Evolutionary conservation across 2,888 invertebrate species (phyloP).

Genomic region (Acleris cristana): DNA sequence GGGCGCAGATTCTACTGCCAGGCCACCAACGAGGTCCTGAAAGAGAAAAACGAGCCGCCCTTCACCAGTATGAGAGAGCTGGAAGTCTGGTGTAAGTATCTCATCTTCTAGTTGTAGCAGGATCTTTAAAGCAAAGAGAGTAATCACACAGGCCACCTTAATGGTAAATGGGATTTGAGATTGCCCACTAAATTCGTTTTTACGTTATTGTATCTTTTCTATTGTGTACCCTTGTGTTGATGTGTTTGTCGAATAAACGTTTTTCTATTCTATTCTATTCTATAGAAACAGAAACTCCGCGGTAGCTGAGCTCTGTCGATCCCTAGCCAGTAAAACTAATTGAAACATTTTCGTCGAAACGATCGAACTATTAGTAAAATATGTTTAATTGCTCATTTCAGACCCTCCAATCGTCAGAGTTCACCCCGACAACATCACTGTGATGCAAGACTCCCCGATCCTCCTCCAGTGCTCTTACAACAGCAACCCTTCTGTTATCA

Average conservation of each 20-base stretch:
- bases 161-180: too few species aligned
- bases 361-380: not conserved
- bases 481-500: conserved; percentile 92
- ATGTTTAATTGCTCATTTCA: conserved; percentile 64
- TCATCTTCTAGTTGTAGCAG: not conserved
- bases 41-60: conserved; percentile 88
- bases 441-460: conserved; percentile 90
- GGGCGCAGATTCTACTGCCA: conserved; percentile 90
- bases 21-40: conserved; percentile 91
- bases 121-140: too few species aligned
- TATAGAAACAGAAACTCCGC: too few species aligned
- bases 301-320: too few species aligned
- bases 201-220: too few species aligned
- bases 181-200: too few species aligned
- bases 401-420: conserved; percentile 94
- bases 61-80: conserved; percentile 88
- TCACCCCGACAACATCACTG: conserved; percentile 89
- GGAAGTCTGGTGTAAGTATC: conserved; percentile 93
- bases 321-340: too few species aligned
- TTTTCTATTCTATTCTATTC: too few species aligned
- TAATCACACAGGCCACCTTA: too few species aligned
- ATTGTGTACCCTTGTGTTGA: too few species aligned
- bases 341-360: too few species aligned
- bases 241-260: too few species aligned
- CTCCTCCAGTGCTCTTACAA: conserved; percentile 91